Conservation (phyloP, 2,888 invertebrate genomes). For the Cinara cedri region DNA sequence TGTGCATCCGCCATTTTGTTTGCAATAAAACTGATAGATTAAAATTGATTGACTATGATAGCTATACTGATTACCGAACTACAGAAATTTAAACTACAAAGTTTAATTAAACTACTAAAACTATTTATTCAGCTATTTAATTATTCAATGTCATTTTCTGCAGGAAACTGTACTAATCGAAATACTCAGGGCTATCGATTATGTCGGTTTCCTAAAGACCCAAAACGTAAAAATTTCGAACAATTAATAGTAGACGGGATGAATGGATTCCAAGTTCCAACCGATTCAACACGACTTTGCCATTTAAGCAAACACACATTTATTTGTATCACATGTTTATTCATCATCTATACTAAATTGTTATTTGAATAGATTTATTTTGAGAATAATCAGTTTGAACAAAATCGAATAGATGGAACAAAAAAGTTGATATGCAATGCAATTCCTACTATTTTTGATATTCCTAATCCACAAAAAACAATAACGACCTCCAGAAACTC, state of each 20-base stretch:
- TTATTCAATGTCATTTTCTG: background rate
- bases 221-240: background rate
- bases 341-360: too few species aligned
- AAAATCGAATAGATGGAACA: background rate
- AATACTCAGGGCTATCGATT: background rate
- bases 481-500: background rate
- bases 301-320: too few species aligned
- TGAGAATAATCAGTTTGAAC: conserved; percentile 2
- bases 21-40: background rate
- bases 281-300: background rate
- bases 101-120: too few species aligned
- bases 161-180: background rate
- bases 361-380: too few species aligned
- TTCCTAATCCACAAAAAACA: background rate
- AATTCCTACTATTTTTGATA: background rate
- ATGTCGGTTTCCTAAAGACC: background rate
- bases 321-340: too few species aligned
- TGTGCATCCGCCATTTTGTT: conserved; percentile 12
- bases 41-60: too few species aligned
- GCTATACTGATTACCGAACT: too few species aligned
- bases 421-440: background rate
- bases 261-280: background rate
- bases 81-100: too few species aligned
- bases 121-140: too few species aligned
- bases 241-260: background rate